Percentiles rank a stretch among this genome's conserved stretches.
Evolutionary conservation across 2,797 vertebrate genomes (phyloP).

Genomic region (Crypturellus tataupa): DNA sequence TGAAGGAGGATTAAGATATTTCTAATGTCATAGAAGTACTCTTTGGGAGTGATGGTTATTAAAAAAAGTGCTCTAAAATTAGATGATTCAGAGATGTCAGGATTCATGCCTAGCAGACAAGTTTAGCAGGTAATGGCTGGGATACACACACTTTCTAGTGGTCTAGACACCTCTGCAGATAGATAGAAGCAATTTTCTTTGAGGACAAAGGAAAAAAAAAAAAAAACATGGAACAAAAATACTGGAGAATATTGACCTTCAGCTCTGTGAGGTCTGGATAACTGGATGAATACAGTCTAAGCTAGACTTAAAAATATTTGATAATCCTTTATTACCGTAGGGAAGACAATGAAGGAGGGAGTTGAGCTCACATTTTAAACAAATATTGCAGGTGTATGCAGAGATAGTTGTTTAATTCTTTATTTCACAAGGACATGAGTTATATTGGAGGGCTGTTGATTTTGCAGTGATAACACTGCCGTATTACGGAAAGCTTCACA

Average conservation of each 20-base stretch:
- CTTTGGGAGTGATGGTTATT: constrained; percentile 35
- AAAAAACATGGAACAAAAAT: neutral
- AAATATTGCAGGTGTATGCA: neutral
- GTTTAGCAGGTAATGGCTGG: neutral
- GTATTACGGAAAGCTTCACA: neutral
- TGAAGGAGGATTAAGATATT: constrained; percentile 67
- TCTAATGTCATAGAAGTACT: constrained; percentile 51
- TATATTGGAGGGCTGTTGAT: neutral
- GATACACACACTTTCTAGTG: neutral
- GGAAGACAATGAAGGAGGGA: neutral
- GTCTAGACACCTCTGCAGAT: neutral
- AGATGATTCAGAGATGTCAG: constrained; percentile 21
- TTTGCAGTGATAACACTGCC: neutral
- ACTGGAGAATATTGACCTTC: neutral
- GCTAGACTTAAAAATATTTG: neutral
- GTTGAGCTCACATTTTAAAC: neutral
- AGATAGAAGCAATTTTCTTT: constrained; percentile 15
- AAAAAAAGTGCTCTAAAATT: constrained; percentile 47
- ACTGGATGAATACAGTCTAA: neutral
- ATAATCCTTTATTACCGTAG: neutral
- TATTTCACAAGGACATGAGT: fast-evolving
- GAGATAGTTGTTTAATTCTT: neutral
- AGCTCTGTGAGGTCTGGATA: neutral
- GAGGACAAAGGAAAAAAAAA: neutral
- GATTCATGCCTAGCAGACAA: neutral